Conservation (phyloP, 2,888 invertebrate species). For the Tipula unca region DNA sequence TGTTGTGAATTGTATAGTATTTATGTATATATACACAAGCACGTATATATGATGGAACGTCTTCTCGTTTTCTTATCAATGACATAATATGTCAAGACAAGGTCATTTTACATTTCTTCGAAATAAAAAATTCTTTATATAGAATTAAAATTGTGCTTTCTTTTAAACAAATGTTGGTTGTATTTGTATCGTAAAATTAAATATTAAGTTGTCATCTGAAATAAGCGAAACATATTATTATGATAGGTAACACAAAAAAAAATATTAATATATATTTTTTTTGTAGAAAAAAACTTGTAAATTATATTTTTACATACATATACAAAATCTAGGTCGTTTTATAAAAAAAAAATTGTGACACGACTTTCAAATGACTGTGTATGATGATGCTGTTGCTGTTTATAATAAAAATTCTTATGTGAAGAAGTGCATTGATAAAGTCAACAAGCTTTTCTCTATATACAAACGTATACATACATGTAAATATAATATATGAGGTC, state of each 20-base stretch:
- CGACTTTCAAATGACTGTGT: slow-evolving; percentile 3
- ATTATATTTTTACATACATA: not conserved
- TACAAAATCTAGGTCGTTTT: not conserved
- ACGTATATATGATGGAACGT: not conserved
- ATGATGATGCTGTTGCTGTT: not conserved
- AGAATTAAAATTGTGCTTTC: not conserved
- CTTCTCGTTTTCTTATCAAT: slow-evolving; percentile 1
- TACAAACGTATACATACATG: not conserved
- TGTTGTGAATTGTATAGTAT: not conserved
- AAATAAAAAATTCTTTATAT: not conserved
- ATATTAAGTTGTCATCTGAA: not conserved
- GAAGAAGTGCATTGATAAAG: slow-evolving; percentile 8
- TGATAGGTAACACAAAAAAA: not conserved
- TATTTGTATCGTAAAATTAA: not conserved
- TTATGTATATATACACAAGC: not conserved
- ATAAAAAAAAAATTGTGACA: not conserved
- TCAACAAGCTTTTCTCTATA: not conserved
- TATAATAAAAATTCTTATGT: not conserved
- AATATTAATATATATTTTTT: not conserved
- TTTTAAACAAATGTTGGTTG: not conserved
- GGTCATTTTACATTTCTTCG: slow-evolving; percentile 16
- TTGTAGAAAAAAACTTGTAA: not conserved
- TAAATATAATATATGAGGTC: not conserved
- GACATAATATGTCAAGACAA: slow-evolving; percentile 17
- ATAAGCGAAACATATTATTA: not conserved